Percentiles rank a stretch among this genome's conserved stretches.
Evolutionary conservation across 1,140 invertebrate species (phyloP).

Genomic region (Aradophagus sp.): DNA sequence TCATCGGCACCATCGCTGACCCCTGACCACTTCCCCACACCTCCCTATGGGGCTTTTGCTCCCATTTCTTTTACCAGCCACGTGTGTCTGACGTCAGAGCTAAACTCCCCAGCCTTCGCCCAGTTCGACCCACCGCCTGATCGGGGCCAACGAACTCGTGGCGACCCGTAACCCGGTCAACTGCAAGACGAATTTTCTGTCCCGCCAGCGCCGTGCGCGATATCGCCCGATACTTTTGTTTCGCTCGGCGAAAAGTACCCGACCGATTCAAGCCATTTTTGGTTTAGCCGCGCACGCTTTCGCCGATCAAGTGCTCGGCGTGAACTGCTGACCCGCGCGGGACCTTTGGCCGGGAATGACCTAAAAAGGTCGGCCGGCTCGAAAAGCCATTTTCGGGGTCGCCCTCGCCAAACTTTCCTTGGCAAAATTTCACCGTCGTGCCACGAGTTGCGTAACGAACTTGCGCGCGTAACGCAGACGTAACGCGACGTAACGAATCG

Average conservation of each 20-base stretch:
- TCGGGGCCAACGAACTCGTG: slow-evolving; percentile 67
- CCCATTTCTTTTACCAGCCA: slow-evolving; percentile 59
- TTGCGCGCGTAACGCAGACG: slow-evolving; percentile 25
- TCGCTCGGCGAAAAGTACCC: no score
- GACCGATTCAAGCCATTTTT: no score
- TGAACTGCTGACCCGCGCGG: no score
- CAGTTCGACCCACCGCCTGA: slow-evolving; percentile 58
- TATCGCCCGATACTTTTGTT: slow-evolving; percentile 33
- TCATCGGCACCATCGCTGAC: slow-evolving; percentile 58
- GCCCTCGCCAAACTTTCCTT: no score
- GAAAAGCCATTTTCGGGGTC: no score
- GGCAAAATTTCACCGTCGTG: no score
- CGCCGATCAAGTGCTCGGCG: no score
- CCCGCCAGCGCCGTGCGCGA: slow-evolving; percentile 30
- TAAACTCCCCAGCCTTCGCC: slow-evolving; percentile 42
- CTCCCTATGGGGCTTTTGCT: slow-evolving; percentile 59
- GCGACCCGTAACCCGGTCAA: slow-evolving; percentile 73
- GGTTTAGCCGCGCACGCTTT: no score
- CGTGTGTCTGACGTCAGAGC: slow-evolving; percentile 63
- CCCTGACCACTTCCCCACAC: slow-evolving; percentile 17
- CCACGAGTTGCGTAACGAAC: no score
- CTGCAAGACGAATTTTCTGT: slow-evolving; percentile 55
- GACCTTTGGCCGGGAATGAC: slow-evolving; percentile 25
- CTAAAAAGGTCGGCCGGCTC: slow-evolving; percentile 33
- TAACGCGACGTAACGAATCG: slow-evolving; percentile 28